phyloP scores from a whole-genome alignment of 2,888 invertebrate species.

The Tachina grossa region DNA sequence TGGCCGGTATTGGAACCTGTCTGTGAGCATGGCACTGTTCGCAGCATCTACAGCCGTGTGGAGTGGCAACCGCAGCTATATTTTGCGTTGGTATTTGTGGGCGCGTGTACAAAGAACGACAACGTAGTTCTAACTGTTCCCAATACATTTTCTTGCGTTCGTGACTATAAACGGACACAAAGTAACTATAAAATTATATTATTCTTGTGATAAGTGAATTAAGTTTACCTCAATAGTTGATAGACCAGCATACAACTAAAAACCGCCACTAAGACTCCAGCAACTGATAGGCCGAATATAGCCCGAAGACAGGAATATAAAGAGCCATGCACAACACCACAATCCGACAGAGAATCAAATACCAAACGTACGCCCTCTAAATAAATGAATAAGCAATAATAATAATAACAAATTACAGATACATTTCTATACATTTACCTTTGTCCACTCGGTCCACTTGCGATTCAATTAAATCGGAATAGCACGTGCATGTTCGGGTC shows the following conservation, averaged over 20 bases:
- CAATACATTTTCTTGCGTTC: constrained; percentile 97
- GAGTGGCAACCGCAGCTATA: constrained; percentile 80
- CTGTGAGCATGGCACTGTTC: constrained; percentile 86
- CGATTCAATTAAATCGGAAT: constrained; percentile 88
- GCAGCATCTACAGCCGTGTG: constrained; percentile 86
- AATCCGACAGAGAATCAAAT: constrained; percentile 93
- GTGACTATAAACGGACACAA: constrained; percentile 86
- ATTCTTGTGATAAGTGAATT: not conserved
- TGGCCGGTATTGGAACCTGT: constrained; percentile 83
- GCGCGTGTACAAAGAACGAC: constrained; percentile 88
- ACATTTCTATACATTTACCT: constrained; percentile 73
- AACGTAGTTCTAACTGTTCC: constrained; percentile 94
- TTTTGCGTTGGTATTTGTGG: constrained; percentile 80
- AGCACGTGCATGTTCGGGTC: constrained; percentile 90
- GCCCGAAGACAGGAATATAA: constrained; percentile 94
- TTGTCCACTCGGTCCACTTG: constrained; percentile 84
- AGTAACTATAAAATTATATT: not conserved
- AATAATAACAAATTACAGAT: not conserved
- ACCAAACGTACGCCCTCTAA: constrained; percentile 88
- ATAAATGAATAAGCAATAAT: constrained; percentile 10
- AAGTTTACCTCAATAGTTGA: constrained; percentile 89
- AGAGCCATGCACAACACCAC: constrained; percentile 95
- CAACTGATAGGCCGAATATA: constrained; percentile 95
- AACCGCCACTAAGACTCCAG: constrained; percentile 94
- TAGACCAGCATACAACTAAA: constrained; percentile 96